Conservation (phyloP, 2,888 invertebrate genomes). For the Microctonus brassicae region DNA sequence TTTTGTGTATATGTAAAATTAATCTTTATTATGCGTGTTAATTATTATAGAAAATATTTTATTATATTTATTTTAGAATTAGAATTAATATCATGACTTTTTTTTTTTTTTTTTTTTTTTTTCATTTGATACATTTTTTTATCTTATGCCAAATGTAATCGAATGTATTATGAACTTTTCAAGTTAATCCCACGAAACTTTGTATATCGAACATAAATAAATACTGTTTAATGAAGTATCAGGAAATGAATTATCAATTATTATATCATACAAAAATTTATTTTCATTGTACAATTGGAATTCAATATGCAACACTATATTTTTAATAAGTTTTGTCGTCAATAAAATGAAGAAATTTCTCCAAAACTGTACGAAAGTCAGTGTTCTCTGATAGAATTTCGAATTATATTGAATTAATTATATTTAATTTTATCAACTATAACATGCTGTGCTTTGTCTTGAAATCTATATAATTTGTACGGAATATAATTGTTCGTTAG, state of each 20-base stretch:
- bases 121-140: conserved; percentile 40
- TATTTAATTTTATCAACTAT: neutral
- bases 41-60: conserved; percentile 23
- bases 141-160: conserved; percentile 40
- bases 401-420: neutral
- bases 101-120: conserved; percentile 6
- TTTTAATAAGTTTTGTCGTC: neutral
- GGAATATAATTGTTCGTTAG: conserved; percentile 10
- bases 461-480: conserved; percentile 13
- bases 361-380: neutral
- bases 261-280: conserved; percentile 25
- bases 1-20: conserved; percentile 40
- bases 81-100: conserved; percentile 23
- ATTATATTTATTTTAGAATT: conserved; percentile 36
- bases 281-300: conserved; percentile 15
- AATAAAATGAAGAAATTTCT: neutral
- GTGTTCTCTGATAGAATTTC: neutral
- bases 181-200: conserved; percentile 36
- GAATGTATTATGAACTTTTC: conserved; percentile 40
- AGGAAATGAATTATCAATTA: neutral
- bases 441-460: neutral
- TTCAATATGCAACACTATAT: conserved; percentile 1
- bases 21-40: conserved; percentile 16
- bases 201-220: conserved; percentile 46
- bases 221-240: conserved; percentile 42